Percentiles rank a stretch among this genome's conserved stretches.
These are phyloP conservation scores for Thyatira batis DNA, from an alignment of 2,888 invertebrate species.

Conservation along the genomic window DNA sequence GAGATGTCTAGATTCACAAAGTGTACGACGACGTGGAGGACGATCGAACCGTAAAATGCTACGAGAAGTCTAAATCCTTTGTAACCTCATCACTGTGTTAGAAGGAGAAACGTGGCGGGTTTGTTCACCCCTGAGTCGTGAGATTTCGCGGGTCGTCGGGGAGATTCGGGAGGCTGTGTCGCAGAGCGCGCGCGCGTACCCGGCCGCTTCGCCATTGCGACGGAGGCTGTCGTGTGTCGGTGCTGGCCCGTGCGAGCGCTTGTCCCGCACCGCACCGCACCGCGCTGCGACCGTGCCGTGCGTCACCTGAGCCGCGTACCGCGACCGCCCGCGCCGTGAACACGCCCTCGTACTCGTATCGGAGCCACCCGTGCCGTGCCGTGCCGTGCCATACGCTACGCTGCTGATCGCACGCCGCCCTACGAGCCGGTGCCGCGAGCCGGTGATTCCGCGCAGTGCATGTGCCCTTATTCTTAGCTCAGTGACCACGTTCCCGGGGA, in stretches of 20 bases:
- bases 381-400: slow-evolving; percentile 14
- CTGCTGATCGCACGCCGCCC: slow-evolving; percentile 21
- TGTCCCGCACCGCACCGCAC: slow-evolving; percentile 55
- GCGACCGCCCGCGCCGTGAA: slow-evolving; percentile 27
- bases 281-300: slow-evolving; percentile 42
- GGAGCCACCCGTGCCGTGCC: slow-evolving; percentile 18
- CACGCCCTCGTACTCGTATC: slow-evolving; percentile 48
- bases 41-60: slow-evolving; percentile 73
- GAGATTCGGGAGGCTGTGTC: slow-evolving; percentile 72
- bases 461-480: slow-evolving; percentile 80
- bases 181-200: slow-evolving; percentile 80
- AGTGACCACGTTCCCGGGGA: slow-evolving; percentile 85
- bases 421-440: slow-evolving; percentile 26
- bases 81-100: slow-evolving; percentile 77
- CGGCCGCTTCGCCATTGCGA: slow-evolving; percentile 81
- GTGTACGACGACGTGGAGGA: slow-evolving; percentile 43
- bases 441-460: slow-evolving; percentile 76
- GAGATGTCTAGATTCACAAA: slow-evolving; percentile 46
- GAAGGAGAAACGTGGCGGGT: slow-evolving; percentile 78
- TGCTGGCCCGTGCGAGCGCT: slow-evolving; percentile 76
- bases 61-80: slow-evolving; percentile 77
- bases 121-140: slow-evolving; percentile 77
- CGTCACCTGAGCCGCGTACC: slow-evolving; percentile 46
- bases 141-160: slow-evolving; percentile 65
- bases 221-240: slow-evolving; percentile 80